Evolutionary conservation across 2,888 invertebrate species (phyloP).

Genomic region (Gisinianus flammeolus): DNA sequence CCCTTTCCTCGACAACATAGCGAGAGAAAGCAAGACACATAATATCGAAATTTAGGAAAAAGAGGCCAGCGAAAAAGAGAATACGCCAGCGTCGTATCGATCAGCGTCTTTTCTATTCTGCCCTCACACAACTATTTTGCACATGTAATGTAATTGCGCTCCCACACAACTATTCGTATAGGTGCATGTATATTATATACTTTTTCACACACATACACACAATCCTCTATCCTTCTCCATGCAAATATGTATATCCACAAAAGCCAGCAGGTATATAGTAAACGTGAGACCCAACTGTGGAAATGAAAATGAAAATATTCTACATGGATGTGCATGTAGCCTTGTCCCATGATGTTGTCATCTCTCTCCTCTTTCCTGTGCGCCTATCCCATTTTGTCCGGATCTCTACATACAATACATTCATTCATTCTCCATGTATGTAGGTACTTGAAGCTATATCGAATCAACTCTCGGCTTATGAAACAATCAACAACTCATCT

Average conservation of each 20-base stretch:
- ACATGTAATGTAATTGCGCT: constrained; percentile 21
- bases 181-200: no score
- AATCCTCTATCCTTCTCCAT: background rate
- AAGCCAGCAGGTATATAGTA: background rate
- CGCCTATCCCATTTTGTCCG: background rate
- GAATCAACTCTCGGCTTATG: background rate
- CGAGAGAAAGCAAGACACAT: background rate
- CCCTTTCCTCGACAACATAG: background rate
- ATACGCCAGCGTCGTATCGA: constrained; percentile 41
- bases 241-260: background rate
- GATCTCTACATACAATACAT: background rate
- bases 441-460: background rate
- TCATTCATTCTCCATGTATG: background rate
- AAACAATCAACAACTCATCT: constrained; percentile 13
- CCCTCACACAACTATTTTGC: background rate
- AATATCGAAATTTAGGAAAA: constrained; percentile 24
- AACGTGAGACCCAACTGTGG: background rate
- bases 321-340: background rate
- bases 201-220: background rate
- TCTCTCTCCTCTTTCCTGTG: background rate
- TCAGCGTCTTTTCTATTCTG: constrained; percentile 34
- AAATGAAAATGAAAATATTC: background rate
- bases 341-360: background rate
- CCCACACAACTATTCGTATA: background rate
- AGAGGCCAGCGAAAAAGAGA: constrained; percentile 37